A percentile compares a stretch with the other conserved stretches of the same genome.
Conservation (phyloP, 2,888 invertebrate species). For the Anthophora plumipes region DNA sequence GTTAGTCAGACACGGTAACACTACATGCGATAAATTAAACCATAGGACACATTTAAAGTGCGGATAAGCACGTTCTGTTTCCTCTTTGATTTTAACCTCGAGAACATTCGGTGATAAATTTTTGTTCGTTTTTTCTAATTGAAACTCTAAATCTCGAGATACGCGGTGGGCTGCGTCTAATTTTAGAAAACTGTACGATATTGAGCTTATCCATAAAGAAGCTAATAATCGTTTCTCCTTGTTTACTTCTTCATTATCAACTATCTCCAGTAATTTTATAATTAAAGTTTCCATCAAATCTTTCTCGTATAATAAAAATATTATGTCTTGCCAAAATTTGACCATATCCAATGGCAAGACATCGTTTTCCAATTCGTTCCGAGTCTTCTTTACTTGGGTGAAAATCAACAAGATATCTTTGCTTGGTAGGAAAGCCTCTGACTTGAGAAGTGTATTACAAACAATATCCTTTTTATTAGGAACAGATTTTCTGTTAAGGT, state of each 20-base stretch:
- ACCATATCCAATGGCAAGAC: conserved; percentile 78
- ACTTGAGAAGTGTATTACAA: conserved; percentile 75
- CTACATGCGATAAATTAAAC: conserved; percentile 68
- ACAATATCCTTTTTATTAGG: conserved; percentile 72
- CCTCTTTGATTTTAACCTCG: conserved; percentile 66
- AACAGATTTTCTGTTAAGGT: conserved; percentile 70
- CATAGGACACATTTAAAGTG: conserved; percentile 68
- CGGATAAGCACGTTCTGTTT: conserved; percentile 70
- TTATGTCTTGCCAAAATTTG: conserved; percentile 86
- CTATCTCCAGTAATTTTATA: conserved; percentile 84
- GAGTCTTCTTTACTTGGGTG: conserved; percentile 41
- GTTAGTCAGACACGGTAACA: conserved; percentile 74
- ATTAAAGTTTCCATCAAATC: conserved; percentile 85
- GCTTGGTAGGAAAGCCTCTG: conserved; percentile 80
- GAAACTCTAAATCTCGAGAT: conserved; percentile 72
- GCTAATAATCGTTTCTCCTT: conserved; percentile 83
- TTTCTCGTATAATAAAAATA: conserved; percentile 86
- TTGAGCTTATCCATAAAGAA: conserved; percentile 86
- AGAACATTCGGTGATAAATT: conserved; percentile 63
- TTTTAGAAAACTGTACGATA: conserved; percentile 84
- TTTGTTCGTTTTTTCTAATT: conserved; percentile 62
- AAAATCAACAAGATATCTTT: conserved; percentile 77
- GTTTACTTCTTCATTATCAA: conserved; percentile 80
- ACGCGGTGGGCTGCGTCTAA: conserved; percentile 79
- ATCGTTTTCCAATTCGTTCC: conserved; percentile 40